A percentile compares a stretch with the other conserved stretches of the same genome.
Conservation (phyloP, 2,888 invertebrate species). For the Tiliacea aurago region DNA sequence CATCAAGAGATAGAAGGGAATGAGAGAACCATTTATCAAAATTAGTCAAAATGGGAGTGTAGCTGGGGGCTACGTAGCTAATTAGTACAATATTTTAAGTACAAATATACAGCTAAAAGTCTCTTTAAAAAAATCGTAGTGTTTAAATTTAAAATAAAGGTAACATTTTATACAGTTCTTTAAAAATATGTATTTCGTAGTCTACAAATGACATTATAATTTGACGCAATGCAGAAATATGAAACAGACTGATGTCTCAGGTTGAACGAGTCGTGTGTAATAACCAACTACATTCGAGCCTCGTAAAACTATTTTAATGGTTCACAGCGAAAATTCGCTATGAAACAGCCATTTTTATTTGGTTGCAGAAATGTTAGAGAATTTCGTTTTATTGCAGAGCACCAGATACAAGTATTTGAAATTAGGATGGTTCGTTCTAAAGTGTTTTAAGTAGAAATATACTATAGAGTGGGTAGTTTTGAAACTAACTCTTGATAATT, state of each 20-base stretch:
- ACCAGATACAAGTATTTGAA: slow-evolving; percentile 20
- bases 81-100: slow-evolving; percentile 1
- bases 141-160: not conserved
- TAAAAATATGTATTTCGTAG: not conserved
- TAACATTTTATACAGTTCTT: not conserved
- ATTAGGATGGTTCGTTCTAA: slow-evolving; percentile 4
- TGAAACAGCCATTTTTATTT: slow-evolving; percentile 74
- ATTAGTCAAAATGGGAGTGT: not conserved
- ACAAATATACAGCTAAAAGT: not conserved
- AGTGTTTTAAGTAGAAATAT: not conserved
- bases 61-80: slow-evolving; percentile 1
- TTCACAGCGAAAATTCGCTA: slow-evolving; percentile 76
- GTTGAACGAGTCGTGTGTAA: slow-evolving; percentile 69
- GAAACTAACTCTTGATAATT: not conserved
- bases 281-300: slow-evolving; percentile 78
- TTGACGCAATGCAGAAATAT: slow-evolving; percentile 73
- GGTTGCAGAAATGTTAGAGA: slow-evolving; percentile 52
- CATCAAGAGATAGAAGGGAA: not conserved
- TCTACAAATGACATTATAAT: slow-evolving; percentile 38
- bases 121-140: not conserved
- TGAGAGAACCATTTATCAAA: not conserved
- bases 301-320: slow-evolving; percentile 83
- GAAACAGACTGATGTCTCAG: slow-evolving; percentile 58
- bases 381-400: slow-evolving; percentile 37
- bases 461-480: not conserved